Conservation (phyloP, 2,888 invertebrate species). For the Drosophila mayaguana region DNA sequence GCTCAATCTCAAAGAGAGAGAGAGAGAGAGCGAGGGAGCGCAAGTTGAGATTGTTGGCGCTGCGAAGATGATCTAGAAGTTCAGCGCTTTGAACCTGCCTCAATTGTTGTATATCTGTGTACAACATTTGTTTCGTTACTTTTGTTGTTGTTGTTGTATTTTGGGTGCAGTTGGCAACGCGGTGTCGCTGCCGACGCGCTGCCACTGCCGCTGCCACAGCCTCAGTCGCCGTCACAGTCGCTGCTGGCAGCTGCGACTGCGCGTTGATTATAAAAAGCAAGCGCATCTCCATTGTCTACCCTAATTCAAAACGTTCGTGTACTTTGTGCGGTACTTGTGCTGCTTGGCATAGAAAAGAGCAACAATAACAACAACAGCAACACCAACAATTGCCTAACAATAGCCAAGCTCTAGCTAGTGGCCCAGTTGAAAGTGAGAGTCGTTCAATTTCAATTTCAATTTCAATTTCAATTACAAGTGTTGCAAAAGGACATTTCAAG, state of each 20-base stretch:
- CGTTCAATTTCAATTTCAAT: constrained; percentile 28
- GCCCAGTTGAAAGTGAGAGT: constrained; percentile 47
- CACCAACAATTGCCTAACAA: constrained; percentile 31
- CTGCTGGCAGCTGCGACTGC: constrained; percentile 50
- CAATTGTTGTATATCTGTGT: constrained; percentile 53
- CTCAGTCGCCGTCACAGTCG: constrained; percentile 22
- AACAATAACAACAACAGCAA: constrained; percentile 16
- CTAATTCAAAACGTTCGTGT: constrained; percentile 82
- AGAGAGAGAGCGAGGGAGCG: constrained; percentile 19
- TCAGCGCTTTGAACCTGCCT: constrained; percentile 71
- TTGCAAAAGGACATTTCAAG: constrained; percentile 45
- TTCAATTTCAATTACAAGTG: constrained; percentile 25
- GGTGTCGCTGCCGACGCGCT: constrained; percentile 23
- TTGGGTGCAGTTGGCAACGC: constrained; percentile 76
- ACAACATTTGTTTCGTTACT: constrained; percentile 44
- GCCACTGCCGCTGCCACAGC: constrained; percentile 14
- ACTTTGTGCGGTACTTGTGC: constrained; percentile 76
- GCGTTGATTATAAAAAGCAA: constrained; percentile 80
- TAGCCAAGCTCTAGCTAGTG: constrained; percentile 27
- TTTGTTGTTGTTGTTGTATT: constrained; percentile 27
- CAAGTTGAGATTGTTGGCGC: constrained; percentile 31
- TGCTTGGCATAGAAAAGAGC: constrained; percentile 39
- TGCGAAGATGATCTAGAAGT: constrained; percentile 80
- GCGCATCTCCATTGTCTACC: constrained; percentile 79
- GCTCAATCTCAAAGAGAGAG: constrained; percentile 37